Evolutionary conservation across 2,888 invertebrate genomes (phyloP), one percentile per base, ranked within the genome.

Genomic region (Yponomeuta malinellus): DNA sequence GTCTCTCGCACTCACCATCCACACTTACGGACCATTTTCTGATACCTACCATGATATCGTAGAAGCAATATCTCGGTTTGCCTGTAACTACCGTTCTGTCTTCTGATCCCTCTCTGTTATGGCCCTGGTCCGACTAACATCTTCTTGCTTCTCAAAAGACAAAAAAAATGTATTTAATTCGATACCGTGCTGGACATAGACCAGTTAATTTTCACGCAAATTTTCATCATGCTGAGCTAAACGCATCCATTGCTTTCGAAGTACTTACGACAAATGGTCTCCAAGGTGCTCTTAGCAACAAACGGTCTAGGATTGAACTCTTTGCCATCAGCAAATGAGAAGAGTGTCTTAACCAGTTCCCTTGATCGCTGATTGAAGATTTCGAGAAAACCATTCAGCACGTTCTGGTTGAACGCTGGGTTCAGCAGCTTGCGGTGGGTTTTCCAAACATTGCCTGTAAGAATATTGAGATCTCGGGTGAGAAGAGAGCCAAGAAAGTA

Each of bases 391-490:
- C 71, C 52, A 43, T 73, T 69, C 29, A 73, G 33, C 9, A 73
- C 68, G 48, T 66, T 72, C 37, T 72, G 71, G 12, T 71, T 68
- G 48, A 73, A 73, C 1, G 72, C 70, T 70, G 73, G 71, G 10
- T 63, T 70, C 33, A 73, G 29, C 59, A 71, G 71, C 70, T 73
- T 73, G 1, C 71, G 66, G 52, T 72, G 71, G 3, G 48, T 68
- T 70, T 71, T 73, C 73, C 73, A 73, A 6, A 72, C 48, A 52
- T 70, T 48, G 10, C 65, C 73, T 73, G 70, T 77, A 76, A 76
- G 15, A 23, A 63, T 4, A 15, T 65, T 23, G 31, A 10, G 31
- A 29, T 65, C 31, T 8, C 63, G 4, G 63, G 3, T 63, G n/a
- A 63, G 63, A 23, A 15, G 5, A 15, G 1, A 63, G 15, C 23